Evolutionary conservation across 2,797 vertebrate genomes (phyloP).

Genomic region (Garrulus glandarius): DNA sequence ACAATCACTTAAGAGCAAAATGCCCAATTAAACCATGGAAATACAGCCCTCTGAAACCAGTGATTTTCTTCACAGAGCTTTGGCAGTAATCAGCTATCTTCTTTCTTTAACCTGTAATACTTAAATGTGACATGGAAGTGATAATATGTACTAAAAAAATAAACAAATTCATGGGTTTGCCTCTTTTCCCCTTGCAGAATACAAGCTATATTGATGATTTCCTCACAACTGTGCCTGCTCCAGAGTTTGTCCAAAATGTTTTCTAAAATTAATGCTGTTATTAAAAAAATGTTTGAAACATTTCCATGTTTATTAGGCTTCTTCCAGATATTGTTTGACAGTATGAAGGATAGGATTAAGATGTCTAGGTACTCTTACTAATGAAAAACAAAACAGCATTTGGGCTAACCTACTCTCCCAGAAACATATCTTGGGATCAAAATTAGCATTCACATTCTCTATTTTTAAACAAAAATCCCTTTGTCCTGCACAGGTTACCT

Average conservation of each 20-base stretch:
- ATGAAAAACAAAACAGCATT: neutral
- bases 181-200: neutral
- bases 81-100: neutral
- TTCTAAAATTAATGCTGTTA: neutral
- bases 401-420: neutral
- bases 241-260: neutral
- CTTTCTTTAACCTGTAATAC: neutral
- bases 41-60: neutral
- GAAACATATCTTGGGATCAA: neutral
- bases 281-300: neutral
- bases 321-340: neutral
- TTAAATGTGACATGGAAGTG: neutral
- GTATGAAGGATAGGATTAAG: neutral
- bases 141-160: neutral
- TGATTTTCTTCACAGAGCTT: neutral
- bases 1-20: neutral
- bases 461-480: neutral
- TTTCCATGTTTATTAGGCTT: neutral
- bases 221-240: neutral
- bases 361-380: neutral
- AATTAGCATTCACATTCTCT: neutral
- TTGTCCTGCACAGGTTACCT: neutral
- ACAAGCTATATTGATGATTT: neutral
- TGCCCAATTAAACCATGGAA: neutral
- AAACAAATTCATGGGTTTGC: neutral